Percentiles rank a stretch among this genome's conserved stretches.
Evolutionary conservation across 2,888 invertebrate species (phyloP).

Genomic region (Mesorhabditis spiculigera): DNA sequence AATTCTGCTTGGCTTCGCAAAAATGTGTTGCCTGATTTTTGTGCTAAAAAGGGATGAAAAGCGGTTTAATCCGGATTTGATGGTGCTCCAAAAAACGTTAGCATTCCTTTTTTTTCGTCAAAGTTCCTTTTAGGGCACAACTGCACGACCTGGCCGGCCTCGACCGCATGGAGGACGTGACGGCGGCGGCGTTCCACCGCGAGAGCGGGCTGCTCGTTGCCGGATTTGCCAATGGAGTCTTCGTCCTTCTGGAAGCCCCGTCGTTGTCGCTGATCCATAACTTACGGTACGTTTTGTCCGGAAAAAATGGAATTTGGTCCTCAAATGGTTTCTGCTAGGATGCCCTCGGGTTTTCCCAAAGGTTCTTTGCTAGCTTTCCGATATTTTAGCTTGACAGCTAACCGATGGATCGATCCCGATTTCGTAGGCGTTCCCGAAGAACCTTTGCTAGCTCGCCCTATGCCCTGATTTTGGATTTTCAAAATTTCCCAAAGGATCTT

Average conservation of each 20-base stretch:
- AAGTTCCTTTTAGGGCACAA: constrained; percentile 68
- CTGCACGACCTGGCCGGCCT: constrained; percentile 46
- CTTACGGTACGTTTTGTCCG: constrained; percentile 62
- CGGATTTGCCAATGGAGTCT: constrained; percentile 85
- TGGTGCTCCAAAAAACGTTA: background rate
- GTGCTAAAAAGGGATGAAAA: too few relatives aligned
- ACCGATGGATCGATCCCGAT: too few relatives aligned
- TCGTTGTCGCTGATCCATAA: constrained; percentile 88
- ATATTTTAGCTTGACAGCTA: too few relatives aligned
- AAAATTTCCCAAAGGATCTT: too few relatives aligned
- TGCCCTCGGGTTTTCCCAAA: too few relatives aligned
- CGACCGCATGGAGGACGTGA: constrained; percentile 63
- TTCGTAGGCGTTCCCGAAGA: too few relatives aligned
- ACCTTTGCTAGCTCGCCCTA: too few relatives aligned
- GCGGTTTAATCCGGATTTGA: too few relatives aligned
- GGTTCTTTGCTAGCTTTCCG: too few relatives aligned
- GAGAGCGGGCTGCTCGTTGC: constrained; percentile 77
- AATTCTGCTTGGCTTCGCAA: too few relatives aligned
- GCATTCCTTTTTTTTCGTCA: background rate
- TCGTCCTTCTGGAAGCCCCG: constrained; percentile 89
- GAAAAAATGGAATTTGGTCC: constrained; percentile 5
- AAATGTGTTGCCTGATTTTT: too few relatives aligned
- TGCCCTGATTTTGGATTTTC: too few relatives aligned
- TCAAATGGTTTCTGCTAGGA: background rate
- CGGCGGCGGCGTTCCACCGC: constrained; percentile 79